Conservation (phyloP, 2,888 invertebrate genomes). For the Rapana venosa region DNA sequence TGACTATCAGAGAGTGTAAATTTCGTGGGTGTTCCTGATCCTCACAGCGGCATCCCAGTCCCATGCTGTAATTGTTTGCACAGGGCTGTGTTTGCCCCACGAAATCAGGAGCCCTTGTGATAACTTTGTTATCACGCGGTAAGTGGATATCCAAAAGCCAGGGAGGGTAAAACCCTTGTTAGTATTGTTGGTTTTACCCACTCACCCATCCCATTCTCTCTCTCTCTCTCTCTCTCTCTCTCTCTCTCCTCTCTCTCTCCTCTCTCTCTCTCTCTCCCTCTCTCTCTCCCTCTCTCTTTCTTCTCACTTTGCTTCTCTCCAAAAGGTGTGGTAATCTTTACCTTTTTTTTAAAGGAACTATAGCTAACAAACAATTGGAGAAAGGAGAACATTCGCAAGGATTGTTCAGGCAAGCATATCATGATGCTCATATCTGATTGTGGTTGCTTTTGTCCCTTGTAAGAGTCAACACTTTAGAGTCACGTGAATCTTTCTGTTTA, state of each 20-base stretch:
- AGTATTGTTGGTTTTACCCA: background rate
- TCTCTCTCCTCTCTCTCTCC: background rate
- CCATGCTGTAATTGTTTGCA: constrained; percentile 2
- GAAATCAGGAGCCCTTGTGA: background rate
- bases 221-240: background rate
- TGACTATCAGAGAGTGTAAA: background rate
- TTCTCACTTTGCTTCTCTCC: background rate
- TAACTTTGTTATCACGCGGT: background rate
- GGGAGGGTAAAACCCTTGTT: background rate
- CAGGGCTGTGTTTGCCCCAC: background rate
- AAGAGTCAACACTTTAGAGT: no score
- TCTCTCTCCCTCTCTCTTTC: background rate
- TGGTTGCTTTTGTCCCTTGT: no score
- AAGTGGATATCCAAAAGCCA: background rate
- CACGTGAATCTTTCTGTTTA: no score
- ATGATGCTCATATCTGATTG: no score
- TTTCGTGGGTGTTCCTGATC: constrained; percentile 2
- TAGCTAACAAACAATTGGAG: no score
- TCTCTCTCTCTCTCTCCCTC: background rate
- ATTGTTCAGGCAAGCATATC: no score
- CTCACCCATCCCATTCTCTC: background rate
- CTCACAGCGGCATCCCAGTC: background rate
- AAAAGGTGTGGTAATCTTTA: no score
- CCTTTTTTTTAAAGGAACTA: no score
- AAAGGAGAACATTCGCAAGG: no score